Base-by-base conservation (phyloP, 2,797 vertebrate species). In the Columba guinea region DNA sequence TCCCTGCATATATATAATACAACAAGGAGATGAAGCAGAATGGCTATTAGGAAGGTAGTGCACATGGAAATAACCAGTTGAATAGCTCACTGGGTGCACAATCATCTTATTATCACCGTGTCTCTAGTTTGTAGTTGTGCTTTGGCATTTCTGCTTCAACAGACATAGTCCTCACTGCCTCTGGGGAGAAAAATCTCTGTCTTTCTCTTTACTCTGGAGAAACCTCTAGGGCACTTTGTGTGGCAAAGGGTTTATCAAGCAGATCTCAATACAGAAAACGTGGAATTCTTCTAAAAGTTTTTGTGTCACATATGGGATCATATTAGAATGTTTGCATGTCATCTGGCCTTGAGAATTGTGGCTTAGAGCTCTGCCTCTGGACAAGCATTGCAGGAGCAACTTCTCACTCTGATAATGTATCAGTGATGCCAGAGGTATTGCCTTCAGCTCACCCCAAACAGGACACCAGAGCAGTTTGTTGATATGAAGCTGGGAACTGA, bases 61-160 rank as follows among this genome's bases (percentile, higher is more conserved):
- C 19, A 64, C 69, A 71, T 34, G 28, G 44, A 92, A 90, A 90
- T 76, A 90, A 95, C 44, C 30, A 84, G 27, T 10, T 69, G 58
- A 86, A 82, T 73, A 86, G 69, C 48, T 88, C 79, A 75, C 27
- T 87, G 80, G 14, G 48, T 70, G 44, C 74, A 84, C 52, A 56
- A 52, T 22, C 48, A 30, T 73, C 39, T 73, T 59, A 52, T 67
- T 69, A 87, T 49, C 23, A 69, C 59, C 67, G 1, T 41, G 44
- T 21, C 56, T 73, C 27, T 49, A 74, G 69, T 71, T 92, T 11
- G 1, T 63, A 56, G 59, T 70, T 87, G 44, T n/a, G 83, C 74
- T 94, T 87, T 89, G 67, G 44, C 59, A 92, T 89, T 93, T 94
- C 53, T 59, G 67, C 74, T 70, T 92, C 56, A 92, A 85, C 89